Evolutionary conservation across 2,797 vertebrate species (phyloP).

Genomic region (Argya squamiceps): DNA sequence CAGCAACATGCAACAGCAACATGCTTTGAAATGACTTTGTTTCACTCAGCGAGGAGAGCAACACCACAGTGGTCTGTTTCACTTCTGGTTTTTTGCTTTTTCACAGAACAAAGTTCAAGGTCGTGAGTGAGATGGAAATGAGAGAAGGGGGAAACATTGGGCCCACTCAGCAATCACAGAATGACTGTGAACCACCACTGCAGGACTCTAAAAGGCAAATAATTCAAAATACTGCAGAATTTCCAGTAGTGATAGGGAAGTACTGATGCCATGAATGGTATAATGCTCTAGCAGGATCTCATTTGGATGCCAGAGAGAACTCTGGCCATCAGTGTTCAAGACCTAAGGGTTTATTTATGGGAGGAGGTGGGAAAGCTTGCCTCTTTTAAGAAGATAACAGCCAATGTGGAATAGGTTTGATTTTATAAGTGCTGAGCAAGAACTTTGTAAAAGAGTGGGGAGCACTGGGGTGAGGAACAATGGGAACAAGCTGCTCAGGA

Average conservation of each 20-base stretch:
- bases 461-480: neutral
- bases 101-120: neutral
- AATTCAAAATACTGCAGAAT: neutral
- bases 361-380: neutral
- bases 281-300: neutral
- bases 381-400: neutral
- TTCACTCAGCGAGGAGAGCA: neutral
- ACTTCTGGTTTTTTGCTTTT: conserved; percentile 23
- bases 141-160: neutral
- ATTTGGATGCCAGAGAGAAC: neutral
- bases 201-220: neutral
- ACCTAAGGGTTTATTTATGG: neutral
- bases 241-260: neutral
- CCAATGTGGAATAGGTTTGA: neutral
- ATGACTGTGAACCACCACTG: neutral
- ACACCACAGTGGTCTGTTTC: neutral
- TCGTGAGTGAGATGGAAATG: neutral
- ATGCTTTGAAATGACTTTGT: neutral
- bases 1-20: neutral
- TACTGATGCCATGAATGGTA: neutral
- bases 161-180: neutral
- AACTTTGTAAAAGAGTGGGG: neutral
- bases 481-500: neutral
- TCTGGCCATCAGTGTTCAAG: neutral
- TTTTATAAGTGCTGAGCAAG: neutral